These are phyloP conservation scores for Morus bassanus DNA, from an alignment of 2,797 vertebrate species.

Conservation along the genomic window DNA sequence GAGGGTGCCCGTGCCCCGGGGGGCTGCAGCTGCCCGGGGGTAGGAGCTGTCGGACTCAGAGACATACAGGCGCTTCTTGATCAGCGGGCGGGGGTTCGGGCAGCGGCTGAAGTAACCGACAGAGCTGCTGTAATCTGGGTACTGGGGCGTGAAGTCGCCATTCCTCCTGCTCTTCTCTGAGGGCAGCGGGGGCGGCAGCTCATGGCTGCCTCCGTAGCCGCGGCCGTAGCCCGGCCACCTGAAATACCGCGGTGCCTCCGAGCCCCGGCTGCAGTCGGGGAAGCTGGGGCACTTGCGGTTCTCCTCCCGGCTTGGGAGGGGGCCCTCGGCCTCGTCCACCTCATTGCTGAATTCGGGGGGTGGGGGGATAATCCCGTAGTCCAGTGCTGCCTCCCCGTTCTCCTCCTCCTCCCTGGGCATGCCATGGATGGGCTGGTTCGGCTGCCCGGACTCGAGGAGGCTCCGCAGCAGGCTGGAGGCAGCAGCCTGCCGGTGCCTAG, in stretches of 20 bases:
- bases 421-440: not conserved
- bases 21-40: not conserved
- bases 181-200: not conserved
- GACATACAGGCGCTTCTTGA: slow-evolving; percentile 80
- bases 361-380: slow-evolving; percentile 73
- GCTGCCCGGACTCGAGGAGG: not conserved
- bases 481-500: not conserved
- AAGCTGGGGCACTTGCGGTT: slow-evolving; percentile 10
- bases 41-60: slow-evolving; percentile 58
- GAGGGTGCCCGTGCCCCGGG: slow-evolving; percentile 50
- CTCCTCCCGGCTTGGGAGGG: not conserved
- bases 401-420: slow-evolving; percentile 27
- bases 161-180: not conserved
- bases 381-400: not conserved
- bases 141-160: not conserved
- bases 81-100: slow-evolving; percentile 68
- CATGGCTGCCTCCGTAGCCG: not conserved
- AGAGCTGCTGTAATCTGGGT: not conserved
- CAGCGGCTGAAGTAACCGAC: not conserved
- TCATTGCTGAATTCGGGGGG: slow-evolving; percentile 79
- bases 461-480: slow-evolving; percentile 30
- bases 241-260: not conserved
- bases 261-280: slow-evolving; percentile 19
- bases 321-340: rapidly evolving
- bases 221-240: not conserved